A percentile compares a stretch with the other conserved stretches of the same genome.
These are phyloP conservation scores for Cacatua alba DNA, from an alignment of 2,113 vertebrate genomes.

Conservation along the genomic window DNA sequence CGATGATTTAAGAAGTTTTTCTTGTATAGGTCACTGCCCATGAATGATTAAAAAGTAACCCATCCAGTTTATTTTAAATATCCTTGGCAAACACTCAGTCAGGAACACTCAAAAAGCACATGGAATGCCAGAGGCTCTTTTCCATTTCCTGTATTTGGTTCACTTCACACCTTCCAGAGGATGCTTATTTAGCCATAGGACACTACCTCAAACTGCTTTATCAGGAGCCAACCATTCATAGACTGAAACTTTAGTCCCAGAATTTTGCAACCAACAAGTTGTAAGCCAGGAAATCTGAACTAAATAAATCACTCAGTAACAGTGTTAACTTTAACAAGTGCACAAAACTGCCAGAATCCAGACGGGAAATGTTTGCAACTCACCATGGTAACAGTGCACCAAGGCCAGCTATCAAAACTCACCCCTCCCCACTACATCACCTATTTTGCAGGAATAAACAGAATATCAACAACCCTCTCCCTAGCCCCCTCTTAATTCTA, in stretches of 20 bases:
- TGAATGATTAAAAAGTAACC: not conserved
- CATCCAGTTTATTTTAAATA: not conserved
- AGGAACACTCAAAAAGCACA: not conserved
- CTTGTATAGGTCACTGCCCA: not conserved
- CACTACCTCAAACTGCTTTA: not conserved
- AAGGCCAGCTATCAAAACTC: not conserved
- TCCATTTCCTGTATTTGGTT: not conserved
- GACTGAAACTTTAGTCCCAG: not conserved
- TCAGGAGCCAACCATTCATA: not conserved
- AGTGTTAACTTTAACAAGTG: not conserved
- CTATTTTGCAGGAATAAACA: not conserved
- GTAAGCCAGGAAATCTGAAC: not conserved
- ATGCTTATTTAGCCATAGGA: not conserved
- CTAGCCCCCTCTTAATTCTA: not conserved
- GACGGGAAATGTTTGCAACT: not conserved
- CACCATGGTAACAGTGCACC: not conserved
- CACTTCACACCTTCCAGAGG: constrained; percentile 4
- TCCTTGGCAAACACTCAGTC: not conserved
- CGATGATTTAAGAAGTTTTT: not conserved
- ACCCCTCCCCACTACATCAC: not conserved
- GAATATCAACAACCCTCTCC: not conserved
- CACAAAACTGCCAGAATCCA: not conserved
- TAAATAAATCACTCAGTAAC: not conserved
- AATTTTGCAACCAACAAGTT: not conserved
- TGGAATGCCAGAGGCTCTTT: not conserved